Evolutionary conservation across 2,797 vertebrate species (phyloP), one percentile per base, ranked within the genome.

Genomic region (Phrynocephalus guinanensis): DNA sequence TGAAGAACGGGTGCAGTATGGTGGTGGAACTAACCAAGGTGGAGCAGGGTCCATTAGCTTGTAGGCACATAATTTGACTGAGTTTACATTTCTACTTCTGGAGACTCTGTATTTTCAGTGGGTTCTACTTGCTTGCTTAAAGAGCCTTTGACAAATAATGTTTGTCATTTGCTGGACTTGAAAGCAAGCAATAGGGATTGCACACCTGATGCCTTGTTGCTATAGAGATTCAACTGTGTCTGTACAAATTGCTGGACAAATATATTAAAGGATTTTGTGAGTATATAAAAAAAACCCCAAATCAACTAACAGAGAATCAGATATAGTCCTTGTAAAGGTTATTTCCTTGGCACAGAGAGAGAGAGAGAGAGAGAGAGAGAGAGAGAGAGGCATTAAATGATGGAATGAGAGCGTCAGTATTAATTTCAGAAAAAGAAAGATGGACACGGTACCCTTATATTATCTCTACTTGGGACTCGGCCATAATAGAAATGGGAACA

Each of bases 401-500:
- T 83, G 24, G 20, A 91, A 93, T 86, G 76, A 82, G 82, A 91
- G 63, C 84, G 85, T 86, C 81, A 73, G 56, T 90, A 88, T 88
- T 87, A 93, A 90, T 84, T 89, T 60, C 68, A 90, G 33, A 79
- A 83, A 86, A 90, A 91, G 9, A 83, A 84, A 71, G 11, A 78
- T 83, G 86, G 90, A 90, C 87, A 87, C 28, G 66, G 85, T 82
- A 81, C 28, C 83, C 11, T 24, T 28, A 16, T 26, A 44, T 0
- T 81, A 76, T 87, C 82, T 88, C 85, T 82, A 6, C 48, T 75
- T 83, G 16, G 1, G 52, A 56, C 82, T 77, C 1, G 80, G 78
- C 0, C 83, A 78, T 44, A 82, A 84, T 72, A 86, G 63, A 89
- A 89, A 89, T 93, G 91, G 91, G 82, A 93, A 73, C 38, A 87